Conservation (phyloP, 2,888 invertebrate genomes). For the Byasa hedistus region DNA sequence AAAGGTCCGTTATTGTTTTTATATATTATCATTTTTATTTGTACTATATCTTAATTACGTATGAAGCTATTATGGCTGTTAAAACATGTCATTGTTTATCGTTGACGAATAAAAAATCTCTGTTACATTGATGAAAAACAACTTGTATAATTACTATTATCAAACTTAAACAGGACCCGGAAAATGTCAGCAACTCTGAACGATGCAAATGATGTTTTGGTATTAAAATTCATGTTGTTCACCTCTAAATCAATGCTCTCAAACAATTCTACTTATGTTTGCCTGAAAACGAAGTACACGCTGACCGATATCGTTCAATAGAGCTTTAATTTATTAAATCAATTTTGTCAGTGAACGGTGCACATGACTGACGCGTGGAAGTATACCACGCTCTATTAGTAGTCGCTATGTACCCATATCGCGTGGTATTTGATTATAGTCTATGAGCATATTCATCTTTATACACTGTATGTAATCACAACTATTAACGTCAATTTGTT, state of each 20-base stretch:
- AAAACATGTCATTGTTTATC: not conserved
- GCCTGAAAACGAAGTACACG: conserved; percentile 4
- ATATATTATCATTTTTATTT: not conserved
- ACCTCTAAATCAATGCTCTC: conserved; percentile 30
- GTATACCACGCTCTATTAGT: conserved; percentile 14
- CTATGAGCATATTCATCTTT: not conserved
- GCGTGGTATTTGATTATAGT: not conserved
- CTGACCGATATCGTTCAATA: conserved; percentile 5
- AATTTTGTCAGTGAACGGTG: conserved; percentile 20
- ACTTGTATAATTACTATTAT: too few species aligned
- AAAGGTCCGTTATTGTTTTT: conserved; percentile 3
- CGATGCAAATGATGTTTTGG: not conserved
- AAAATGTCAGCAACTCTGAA: not conserved
- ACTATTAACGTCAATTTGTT: conserved; percentile 3
- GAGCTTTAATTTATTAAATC: conserved; percentile 23
- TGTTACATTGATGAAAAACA: not conserved
- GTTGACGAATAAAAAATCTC: not conserved
- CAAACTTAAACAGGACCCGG: not conserved
- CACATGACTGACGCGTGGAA: conserved; percentile 25
- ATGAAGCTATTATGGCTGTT: not conserved
- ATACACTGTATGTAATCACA: conserved; percentile 2
- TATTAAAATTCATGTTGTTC: conserved; percentile 17
- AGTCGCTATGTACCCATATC: not conserved
- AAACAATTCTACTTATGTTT: conserved; percentile 15
- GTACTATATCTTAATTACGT: not conserved